These are phyloP conservation scores for Sussaba pulchella DNA, from an alignment of 2,888 invertebrate species.

Conservation along the genomic window DNA sequence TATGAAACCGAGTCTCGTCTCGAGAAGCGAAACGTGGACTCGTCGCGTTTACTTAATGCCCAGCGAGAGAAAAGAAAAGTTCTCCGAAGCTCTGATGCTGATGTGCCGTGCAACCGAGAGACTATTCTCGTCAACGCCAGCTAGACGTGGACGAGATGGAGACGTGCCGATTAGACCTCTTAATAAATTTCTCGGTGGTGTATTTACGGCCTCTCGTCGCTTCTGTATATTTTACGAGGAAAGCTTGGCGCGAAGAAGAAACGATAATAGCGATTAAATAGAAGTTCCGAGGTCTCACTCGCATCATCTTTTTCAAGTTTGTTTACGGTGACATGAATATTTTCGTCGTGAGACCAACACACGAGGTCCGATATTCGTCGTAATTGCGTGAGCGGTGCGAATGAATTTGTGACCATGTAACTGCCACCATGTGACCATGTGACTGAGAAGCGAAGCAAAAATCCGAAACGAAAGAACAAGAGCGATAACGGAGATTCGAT, in stretches of 20 bases:
- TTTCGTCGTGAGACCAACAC: slow-evolving; percentile 40
- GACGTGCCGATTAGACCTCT: slow-evolving; percentile 63
- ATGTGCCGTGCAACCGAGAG: slow-evolving; percentile 38
- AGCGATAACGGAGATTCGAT: slow-evolving; percentile 53
- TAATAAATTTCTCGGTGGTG: slow-evolving; percentile 56
- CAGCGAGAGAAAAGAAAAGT: slow-evolving; percentile 52
- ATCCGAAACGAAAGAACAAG: slow-evolving; percentile 32
- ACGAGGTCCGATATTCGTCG: slow-evolving; percentile 36
- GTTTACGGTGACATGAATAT: slow-evolving; percentile 52
- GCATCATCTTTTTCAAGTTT: slow-evolving; percentile 53
- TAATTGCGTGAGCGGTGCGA: slow-evolving; percentile 49
- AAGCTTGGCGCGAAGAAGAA: slow-evolving; percentile 9
- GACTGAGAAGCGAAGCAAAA: slow-evolving; percentile 23
- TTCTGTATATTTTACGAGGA: slow-evolving; percentile 34
- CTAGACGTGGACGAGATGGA: slow-evolving; percentile 45
- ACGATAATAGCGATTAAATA: slow-evolving; percentile 59
- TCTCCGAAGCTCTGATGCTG: slow-evolving; percentile 45
- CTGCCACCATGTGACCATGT: slow-evolving; percentile 53
- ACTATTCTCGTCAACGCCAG: slow-evolving; percentile 63
- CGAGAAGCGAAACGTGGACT: slow-evolving; percentile 40
- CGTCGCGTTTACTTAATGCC: slow-evolving; percentile 61
- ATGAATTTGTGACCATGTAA: slow-evolving; percentile 63
- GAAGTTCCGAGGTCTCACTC: slow-evolving; percentile 16
- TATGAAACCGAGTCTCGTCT: slow-evolving; percentile 55
- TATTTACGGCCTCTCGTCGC: slow-evolving; percentile 54